Percentiles rank a stretch among this genome's conserved stretches.
Evolutionary conservation across 2,797 vertebrate genomes (phyloP).

Genomic region (Masticophis lateralis): DNA sequence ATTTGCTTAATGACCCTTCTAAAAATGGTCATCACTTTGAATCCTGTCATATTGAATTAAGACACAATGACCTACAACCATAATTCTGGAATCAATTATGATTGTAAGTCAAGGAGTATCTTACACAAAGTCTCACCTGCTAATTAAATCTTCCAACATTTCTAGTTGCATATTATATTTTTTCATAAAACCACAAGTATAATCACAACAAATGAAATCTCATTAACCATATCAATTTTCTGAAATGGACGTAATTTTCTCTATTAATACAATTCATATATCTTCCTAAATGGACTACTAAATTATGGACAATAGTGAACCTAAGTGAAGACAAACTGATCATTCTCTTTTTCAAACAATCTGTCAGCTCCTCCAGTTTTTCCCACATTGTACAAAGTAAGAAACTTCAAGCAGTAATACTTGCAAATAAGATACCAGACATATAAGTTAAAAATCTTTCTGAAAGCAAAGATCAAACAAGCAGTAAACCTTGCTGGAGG

Average conservation of each 20-base stretch:
- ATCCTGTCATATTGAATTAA: neutral
- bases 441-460: neutral
- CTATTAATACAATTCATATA: neutral
- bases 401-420: neutral
- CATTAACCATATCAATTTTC: neutral
- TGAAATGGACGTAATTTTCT: neutral
- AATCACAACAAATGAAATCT: neutral
- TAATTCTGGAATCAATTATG: neutral
- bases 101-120: neutral
- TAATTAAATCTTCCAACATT: neutral
- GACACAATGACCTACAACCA: neutral
- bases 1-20: neutral
- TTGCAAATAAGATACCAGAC: neutral
- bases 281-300: neutral
- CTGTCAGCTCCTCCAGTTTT: neutral
- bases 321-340: neutral
- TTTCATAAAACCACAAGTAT: neutral
- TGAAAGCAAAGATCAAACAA: neutral
- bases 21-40: neutral
- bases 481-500: neutral
- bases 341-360: neutral
- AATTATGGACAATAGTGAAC: neutral
- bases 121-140: neutral
- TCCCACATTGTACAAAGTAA: neutral
- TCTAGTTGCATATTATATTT: neutral